A percentile compares a stretch with the other conserved stretches of the same genome.
phyloP scores from a whole-genome alignment of 1,140 invertebrate species.

The Tetraneura akinire region DNA sequence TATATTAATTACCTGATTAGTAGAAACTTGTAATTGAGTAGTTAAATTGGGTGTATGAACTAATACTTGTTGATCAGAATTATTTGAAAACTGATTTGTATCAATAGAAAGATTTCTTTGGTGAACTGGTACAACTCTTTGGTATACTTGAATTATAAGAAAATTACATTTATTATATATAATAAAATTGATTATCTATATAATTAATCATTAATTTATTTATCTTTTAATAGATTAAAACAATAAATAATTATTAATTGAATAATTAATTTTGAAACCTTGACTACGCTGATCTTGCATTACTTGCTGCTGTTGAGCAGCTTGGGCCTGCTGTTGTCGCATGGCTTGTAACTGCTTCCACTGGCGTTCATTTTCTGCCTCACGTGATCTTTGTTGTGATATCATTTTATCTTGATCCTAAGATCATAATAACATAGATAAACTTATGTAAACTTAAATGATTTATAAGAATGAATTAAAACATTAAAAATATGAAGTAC shows the following conservation, averaged over 20 bases:
- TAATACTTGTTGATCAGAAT: constrained; percentile 54
- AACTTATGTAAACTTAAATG: constrained; percentile 8
- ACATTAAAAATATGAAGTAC: constrained; percentile 25
- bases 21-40: constrained; percentile 64
- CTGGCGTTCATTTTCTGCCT: constrained; percentile 80
- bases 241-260: constrained; percentile 7
- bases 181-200: too few relatives aligned
- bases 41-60: constrained; percentile 59
- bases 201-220: too few relatives aligned
- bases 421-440: constrained; percentile 18
- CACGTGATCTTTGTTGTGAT: constrained; percentile 68
- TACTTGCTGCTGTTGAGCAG: constrained; percentile 77
- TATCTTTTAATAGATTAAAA: background rate
- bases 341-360: constrained; percentile 85
- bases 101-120: constrained; percentile 45
- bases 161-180: too few relatives aligned
- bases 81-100: constrained; percentile 53
- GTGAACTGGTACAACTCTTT: constrained; percentile 38
- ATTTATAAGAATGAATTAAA: background rate
- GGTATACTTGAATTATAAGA: constrained; percentile 27
- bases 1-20: constrained; percentile 53
- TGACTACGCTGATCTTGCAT: constrained; percentile 71
- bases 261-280: constrained; percentile 45
- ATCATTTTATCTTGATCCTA: constrained; percentile 72
- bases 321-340: constrained; percentile 72